phyloP scores from a whole-genome alignment of 2,797 vertebrate species.

The Psittacula derbiana region DNA sequence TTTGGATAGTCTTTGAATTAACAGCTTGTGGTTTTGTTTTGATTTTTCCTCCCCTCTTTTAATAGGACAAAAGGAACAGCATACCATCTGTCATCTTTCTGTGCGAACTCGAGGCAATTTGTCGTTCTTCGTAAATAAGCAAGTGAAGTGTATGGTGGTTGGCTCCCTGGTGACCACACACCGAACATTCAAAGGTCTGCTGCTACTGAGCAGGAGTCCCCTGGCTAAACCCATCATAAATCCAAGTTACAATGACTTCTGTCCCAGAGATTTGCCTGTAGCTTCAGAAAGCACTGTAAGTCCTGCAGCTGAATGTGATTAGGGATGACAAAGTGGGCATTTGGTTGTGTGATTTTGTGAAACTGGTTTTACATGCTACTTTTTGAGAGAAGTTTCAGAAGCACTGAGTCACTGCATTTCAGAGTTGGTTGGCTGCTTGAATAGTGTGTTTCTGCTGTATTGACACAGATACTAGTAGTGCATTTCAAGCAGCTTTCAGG shows the following conservation, averaged over 20 bases:
- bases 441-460: neutral
- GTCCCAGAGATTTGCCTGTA: slow-evolving; percentile 53
- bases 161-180: slow-evolving; percentile 81
- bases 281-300: slow-evolving; percentile 70
- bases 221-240: slow-evolving; percentile 74
- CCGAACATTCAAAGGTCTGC: slow-evolving; percentile 78
- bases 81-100: slow-evolving; percentile 68
- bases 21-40: neutral
- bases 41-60: neutral
- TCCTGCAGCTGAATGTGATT: neutral
- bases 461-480: neutral
- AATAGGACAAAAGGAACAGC: slow-evolving; percentile 71
- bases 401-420: neutral
- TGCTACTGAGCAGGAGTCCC: slow-evolving; percentile 72
- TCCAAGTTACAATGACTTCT: slow-evolving; percentile 72
- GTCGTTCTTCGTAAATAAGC: slow-evolving; percentile 65
- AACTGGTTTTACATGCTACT: neutral
- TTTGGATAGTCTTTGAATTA: neutral
- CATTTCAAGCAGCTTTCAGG: neutral
- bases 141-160: slow-evolving; percentile 76
- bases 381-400: neutral
- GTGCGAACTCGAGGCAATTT: slow-evolving; percentile 81
- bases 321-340: neutral
- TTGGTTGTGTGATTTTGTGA: neutral
- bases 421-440: neutral